A percentile compares a stretch with the other conserved stretches of the same genome.
These are phyloP conservation scores for Crypturellus undulatus DNA, from an alignment of 2,113 vertebrate genomes.

Conservation along the genomic window DNA sequence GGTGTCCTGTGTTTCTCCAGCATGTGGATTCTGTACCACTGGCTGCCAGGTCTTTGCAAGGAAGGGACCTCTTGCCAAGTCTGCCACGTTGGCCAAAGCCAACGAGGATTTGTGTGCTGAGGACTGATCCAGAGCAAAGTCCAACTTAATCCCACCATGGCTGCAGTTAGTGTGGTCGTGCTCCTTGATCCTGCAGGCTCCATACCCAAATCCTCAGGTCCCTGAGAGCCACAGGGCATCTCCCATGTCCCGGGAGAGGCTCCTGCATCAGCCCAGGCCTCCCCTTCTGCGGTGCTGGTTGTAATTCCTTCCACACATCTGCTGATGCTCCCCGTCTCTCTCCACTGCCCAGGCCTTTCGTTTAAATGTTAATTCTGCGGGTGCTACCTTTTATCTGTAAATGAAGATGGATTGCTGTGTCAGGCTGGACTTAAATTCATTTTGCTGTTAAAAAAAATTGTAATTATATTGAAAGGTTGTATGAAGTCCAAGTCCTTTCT, in stretches of 20 bases:
- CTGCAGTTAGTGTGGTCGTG: not conserved
- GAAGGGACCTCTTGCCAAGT: not conserved
- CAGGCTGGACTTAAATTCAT: slow-evolving; percentile 54
- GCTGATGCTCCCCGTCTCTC: slow-evolving; percentile 29
- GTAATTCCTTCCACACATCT: slow-evolving; percentile 45
- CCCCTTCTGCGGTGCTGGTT: not conserved
- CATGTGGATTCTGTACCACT: not conserved
- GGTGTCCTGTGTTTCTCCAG: fast-evolving
- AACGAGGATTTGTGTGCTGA: not conserved
- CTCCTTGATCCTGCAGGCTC: not conserved
- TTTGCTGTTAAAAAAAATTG: slow-evolving; percentile 45
- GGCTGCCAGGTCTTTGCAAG: not conserved
- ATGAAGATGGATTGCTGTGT: slow-evolving; percentile 58
- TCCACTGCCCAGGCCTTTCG: slow-evolving; percentile 10
- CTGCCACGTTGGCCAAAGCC: not conserved
- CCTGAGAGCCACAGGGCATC: not conserved
- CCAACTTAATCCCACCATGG: not conserved
- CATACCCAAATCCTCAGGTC: not conserved
- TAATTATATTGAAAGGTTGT: slow-evolving; percentile 52
- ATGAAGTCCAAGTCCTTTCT: slow-evolving; percentile 50
- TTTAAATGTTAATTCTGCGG: slow-evolving; percentile 37
- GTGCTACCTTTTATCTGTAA: slow-evolving; percentile 46
- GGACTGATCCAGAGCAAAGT: not conserved
- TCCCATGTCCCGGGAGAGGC: not conserved
- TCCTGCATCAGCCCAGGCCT: not conserved